Conservation (phyloP, 1,140 invertebrate genomes). For the Hyles vespertilio region DNA sequence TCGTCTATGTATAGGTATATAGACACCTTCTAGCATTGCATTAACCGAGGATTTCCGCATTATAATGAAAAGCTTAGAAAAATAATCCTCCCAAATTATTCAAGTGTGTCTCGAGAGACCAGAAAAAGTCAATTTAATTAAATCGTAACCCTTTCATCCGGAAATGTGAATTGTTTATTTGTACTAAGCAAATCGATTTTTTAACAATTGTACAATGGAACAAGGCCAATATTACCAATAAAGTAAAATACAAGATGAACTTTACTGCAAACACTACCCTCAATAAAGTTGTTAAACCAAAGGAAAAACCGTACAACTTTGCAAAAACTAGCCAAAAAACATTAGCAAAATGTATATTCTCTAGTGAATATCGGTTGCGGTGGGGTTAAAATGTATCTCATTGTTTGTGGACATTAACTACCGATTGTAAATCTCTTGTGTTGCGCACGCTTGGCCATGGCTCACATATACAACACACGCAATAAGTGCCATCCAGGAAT, state of each 20-base stretch:
- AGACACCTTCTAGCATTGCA: neutral
- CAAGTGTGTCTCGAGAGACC: slow-evolving; percentile 26
- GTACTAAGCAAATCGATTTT: slow-evolving; percentile 16
- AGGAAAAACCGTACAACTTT: slow-evolving; percentile 31
- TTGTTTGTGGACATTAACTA: slow-evolving; percentile 54
- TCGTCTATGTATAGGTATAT: too few species aligned
- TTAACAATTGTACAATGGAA: slow-evolving; percentile 15
- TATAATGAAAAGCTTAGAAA: slow-evolving; percentile 18
- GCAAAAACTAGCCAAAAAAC: slow-evolving; percentile 47
- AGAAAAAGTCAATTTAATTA: slow-evolving; percentile 42
- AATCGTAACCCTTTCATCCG: slow-evolving; percentile 28
- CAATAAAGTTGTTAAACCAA: slow-evolving; percentile 54
- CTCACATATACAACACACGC: neutral
- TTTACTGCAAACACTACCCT: slow-evolving; percentile 29
- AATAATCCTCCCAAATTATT: slow-evolving; percentile 25
- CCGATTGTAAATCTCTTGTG: slow-evolving; percentile 51
- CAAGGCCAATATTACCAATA: slow-evolving; percentile 29
- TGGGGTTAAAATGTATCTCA: slow-evolving; percentile 52
- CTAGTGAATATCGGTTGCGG: slow-evolving; percentile 43
- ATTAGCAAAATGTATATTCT: slow-evolving; percentile 47
- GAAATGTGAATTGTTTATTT: slow-evolving; percentile 17
- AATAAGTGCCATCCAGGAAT: neutral
- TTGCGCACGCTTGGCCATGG: slow-evolving; percentile 16
- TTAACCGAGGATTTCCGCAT: neutral
- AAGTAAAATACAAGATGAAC: slow-evolving; percentile 43